Evolutionary conservation across 1,140 invertebrate species (phyloP).

Genomic region (Condylostylus longicornis): DNA sequence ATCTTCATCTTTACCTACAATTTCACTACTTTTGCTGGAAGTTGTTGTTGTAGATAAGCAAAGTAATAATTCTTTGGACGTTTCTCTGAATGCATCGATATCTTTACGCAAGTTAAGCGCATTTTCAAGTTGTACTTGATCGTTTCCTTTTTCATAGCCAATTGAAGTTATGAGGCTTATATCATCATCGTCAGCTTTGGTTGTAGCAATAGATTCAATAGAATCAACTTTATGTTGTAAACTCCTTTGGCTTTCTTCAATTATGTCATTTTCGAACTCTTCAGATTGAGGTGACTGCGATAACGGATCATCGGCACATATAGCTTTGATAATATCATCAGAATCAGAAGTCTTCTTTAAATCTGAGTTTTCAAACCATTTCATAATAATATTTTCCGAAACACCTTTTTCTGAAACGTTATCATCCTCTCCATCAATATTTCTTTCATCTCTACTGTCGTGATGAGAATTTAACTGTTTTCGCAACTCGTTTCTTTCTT

Average conservation of each 20-base stretch:
- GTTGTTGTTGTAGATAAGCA: no score
- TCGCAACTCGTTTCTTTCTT: conserved; percentile 2
- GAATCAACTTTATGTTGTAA: not conserved
- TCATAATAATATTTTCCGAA: conserved; percentile 12
- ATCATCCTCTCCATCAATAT: conserved; percentile 8
- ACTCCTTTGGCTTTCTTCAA: conserved; percentile 4
- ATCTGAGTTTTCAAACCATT: conserved; percentile 27
- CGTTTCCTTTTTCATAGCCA: not conserved
- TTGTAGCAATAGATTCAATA: not conserved
- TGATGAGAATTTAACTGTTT: not conserved
- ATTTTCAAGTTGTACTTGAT: not conserved
- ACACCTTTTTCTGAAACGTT: conserved; percentile 5
- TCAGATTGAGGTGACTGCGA: no score
- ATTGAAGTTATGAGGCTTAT: not conserved
- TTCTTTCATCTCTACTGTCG: conserved; percentile 10
- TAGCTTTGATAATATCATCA: conserved; percentile 23
- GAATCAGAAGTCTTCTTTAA: conserved; percentile 23
- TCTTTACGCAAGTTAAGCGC: no score
- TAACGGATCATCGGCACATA: conserved; percentile 12
- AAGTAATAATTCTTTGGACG: no score
- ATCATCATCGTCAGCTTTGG: not conserved
- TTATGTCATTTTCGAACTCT: conserved; percentile 14
- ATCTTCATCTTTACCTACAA: no score
- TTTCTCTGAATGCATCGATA: no score
- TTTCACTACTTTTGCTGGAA: no score